Conservation (phyloP, 2,888 invertebrate genomes). For the Cheilosia vulpina region DNA sequence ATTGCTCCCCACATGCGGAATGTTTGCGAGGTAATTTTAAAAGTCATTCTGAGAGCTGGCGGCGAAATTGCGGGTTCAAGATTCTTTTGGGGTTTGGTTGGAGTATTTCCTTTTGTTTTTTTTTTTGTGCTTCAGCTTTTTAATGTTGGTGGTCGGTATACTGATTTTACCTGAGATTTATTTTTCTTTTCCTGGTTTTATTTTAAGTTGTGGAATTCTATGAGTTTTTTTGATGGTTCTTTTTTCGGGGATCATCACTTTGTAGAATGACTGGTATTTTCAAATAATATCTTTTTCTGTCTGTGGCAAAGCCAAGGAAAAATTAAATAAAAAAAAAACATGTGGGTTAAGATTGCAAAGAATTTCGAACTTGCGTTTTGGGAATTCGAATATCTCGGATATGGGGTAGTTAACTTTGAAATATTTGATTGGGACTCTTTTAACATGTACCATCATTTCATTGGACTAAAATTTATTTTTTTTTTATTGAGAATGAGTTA, state of each 20-base stretch:
- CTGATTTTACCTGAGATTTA: conserved; percentile 62
- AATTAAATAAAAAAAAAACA: background rate
- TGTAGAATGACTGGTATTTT: conserved; percentile 36
- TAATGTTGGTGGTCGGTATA: conserved; percentile 48
- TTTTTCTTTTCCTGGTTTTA: conserved; percentile 38
- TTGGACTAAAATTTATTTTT: no score
- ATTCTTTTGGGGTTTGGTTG: conserved; percentile 54
- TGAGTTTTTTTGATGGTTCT: conserved; percentile 33
- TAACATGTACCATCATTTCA: background rate
- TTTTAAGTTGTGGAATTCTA: background rate
- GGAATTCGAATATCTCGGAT: background rate
- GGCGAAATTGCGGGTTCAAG: conserved; percentile 40
- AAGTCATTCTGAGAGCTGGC: conserved; percentile 40
- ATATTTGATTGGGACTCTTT: background rate
- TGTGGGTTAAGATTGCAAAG: background rate
- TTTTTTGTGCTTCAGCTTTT: conserved; percentile 22
- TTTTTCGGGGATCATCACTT: background rate
- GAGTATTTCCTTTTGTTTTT: background rate
- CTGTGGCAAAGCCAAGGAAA: conserved; percentile 8
- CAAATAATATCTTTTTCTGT: background rate
- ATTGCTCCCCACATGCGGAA: conserved; percentile 50
- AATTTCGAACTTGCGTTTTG: background rate
- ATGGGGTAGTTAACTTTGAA: background rate
- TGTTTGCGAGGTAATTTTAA: conserved; percentile 49
- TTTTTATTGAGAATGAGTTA: no score